Evolutionary conservation across 2,797 vertebrate genomes (phyloP), one percentile per base, ranked within the genome.

Genomic region (Antrozous pallidus): DNA sequence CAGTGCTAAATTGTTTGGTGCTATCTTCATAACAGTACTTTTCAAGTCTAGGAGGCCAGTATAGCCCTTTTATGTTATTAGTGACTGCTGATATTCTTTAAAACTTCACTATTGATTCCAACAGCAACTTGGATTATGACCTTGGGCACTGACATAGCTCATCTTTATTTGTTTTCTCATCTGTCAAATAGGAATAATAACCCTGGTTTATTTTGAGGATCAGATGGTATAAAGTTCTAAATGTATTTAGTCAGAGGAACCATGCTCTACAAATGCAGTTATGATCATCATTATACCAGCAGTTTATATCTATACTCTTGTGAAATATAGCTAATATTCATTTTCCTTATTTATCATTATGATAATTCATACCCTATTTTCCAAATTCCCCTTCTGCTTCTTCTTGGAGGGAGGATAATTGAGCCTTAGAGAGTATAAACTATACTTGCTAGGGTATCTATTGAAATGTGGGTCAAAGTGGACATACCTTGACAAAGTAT

Each of bases 171-270:
- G 14, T 95, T 71, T 84, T 31, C 33, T 91, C 73, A 63, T 77
- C 24, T 91, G 54, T 92, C 40, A 94, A 92, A 88, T 73, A 38
- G 24, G n/a, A 96, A 86, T 65, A 79, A 90, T 26, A 71, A 22
- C 82, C 22, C 26, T 73, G 24, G 38, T 85, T 88, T 91, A 87
- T 31, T 96, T 91, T 91, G 31, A 56, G 28, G 70, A 82, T 85
- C 36, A 88, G 81, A 40, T 73, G 38, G 54, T 6, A 1, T 70
- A 90, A 81, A 5, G 0, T 63, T 69, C 51, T 71, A 80, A 87
- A 79, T 40, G 73, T 36, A 79, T 11, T 79, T 56, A 70, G 42
- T 92, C n/a, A 86, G 94, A 89, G 14, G 67, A 90, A 47, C 10
- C 11, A 38, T 65, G 7, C 17, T 91, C 17, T 94, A 58, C n/a